A percentile compares a stretch with the other conserved stretches of the same genome.
These are phyloP conservation scores for Andrena cerasifolii DNA, from an alignment of 1,140 invertebrate genomes.

Conservation along the genomic window DNA sequence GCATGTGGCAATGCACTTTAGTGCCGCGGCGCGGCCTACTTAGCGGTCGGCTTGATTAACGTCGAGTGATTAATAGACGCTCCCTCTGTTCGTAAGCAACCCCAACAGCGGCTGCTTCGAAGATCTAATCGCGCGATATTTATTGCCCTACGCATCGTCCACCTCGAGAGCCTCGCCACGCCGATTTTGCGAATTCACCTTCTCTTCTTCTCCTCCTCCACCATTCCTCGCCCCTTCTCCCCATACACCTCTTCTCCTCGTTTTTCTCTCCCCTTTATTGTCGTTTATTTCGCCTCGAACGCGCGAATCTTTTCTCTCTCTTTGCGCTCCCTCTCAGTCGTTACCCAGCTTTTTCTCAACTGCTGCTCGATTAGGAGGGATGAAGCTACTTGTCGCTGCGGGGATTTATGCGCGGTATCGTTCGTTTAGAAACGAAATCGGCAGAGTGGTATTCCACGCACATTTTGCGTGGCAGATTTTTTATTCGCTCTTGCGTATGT, in stretches of 20 bases:
- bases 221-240: background rate
- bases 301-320: constrained; percentile 4
- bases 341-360: background rate
- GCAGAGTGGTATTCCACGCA: too few species aligned
- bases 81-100: constrained; percentile 71
- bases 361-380: constrained; percentile 14
- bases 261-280: background rate
- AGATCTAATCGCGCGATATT: constrained; percentile 80
- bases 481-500: too few species aligned
- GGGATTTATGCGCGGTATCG: too few species aligned
- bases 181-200: constrained; percentile 60
- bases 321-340: background rate
- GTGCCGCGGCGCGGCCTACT: constrained; percentile 76
- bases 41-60: constrained; percentile 78
- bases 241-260: background rate
- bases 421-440: background rate
- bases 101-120: constrained; percentile 65
- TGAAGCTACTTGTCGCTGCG: background rate
- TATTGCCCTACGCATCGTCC: constrained; percentile 73
- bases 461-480: too few species aligned
- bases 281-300: constrained; percentile 6
- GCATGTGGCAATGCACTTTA: constrained; percentile 70
- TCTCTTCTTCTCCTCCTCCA: constrained; percentile 23
- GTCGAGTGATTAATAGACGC: constrained; percentile 78
- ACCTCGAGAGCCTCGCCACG: constrained; percentile 53